Evolutionary conservation across 30 jellyfish, hydroid and myxozoan species (phyloP).

Genomic region (Calvadosia cruxmelitensis): DNA sequence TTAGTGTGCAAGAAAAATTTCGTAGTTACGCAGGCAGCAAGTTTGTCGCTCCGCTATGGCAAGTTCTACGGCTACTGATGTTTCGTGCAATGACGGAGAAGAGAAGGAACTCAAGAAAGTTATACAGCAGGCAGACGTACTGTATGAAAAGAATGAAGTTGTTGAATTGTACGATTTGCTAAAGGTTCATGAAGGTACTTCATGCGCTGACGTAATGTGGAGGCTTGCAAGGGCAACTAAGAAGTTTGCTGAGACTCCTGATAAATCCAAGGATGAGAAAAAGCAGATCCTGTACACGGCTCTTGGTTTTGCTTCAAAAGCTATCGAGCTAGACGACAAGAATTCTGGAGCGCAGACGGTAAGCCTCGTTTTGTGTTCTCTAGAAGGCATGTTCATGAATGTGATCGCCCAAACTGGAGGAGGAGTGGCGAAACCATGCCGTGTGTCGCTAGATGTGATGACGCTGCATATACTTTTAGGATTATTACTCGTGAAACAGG

Average conservation of each 20-base stretch:
- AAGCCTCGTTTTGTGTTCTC: no score
- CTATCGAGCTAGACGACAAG: conserved; percentile 37
- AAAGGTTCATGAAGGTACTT: conserved; percentile 19
- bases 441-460: no score
- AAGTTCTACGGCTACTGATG: no score
- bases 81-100: conserved; percentile 11
- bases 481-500: no score
- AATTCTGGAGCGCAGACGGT: conserved; percentile 75
- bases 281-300: conserved; percentile 52
- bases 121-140: conserved; percentile 48
- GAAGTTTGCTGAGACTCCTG: conserved; percentile 44
- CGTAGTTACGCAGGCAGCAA: no score
- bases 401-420: no score
- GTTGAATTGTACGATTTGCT: conserved; percentile 38
- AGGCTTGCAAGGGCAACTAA: conserved; percentile 78
- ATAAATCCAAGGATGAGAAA: conserved; percentile 34
- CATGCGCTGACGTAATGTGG: conserved; percentile 72
- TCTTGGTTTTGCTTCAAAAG: conserved; percentile 53
- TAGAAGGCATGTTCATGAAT: no score
- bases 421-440: no score
- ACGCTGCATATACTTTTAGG: no score
- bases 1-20: no score
- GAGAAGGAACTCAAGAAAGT: not conserved
- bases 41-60: no score
- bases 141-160: conserved; percentile 31